Conservation (phyloP, 1,140 invertebrate species). For the Conopomorpha cramerella region DNA sequence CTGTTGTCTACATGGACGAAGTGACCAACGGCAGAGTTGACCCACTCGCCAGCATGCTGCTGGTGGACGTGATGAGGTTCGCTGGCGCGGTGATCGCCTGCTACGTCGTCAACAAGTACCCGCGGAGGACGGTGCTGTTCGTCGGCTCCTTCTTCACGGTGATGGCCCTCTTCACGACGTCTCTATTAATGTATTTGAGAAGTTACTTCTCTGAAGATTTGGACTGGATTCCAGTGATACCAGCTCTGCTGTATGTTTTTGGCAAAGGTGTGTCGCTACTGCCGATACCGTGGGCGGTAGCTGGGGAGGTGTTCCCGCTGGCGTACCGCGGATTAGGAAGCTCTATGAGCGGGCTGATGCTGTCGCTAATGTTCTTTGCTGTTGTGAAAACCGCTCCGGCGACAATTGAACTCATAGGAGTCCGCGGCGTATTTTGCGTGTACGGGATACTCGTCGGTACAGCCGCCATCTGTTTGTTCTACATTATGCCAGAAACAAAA, state of each 20-base stretch:
- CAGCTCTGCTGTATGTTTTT: constrained; percentile 36
- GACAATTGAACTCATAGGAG: constrained; percentile 57
- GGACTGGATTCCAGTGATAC: constrained; percentile 38
- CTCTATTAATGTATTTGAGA: constrained; percentile 29
- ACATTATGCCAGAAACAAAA: constrained; percentile 72
- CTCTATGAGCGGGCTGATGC: constrained; percentile 62
- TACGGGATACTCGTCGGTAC: constrained; percentile 62
- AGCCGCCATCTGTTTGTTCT: constrained; percentile 63
- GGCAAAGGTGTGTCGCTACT: constrained; percentile 49
- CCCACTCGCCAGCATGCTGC: constrained; percentile 30
- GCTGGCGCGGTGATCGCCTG: constrained; percentile 32
- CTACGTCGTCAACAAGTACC: constrained; percentile 32
- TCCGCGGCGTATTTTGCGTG: constrained; percentile 64
- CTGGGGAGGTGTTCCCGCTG: constrained; percentile 59
- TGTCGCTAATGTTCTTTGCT: constrained; percentile 66
- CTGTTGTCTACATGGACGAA: constrained; percentile 37
- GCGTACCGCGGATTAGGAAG: constrained; percentile 55
- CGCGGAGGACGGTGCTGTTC: constrained; percentile 38
- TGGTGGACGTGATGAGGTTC: constrained; percentile 41
- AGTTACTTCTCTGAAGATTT: constrained; percentile 30
- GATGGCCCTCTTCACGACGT: constrained; percentile 20
- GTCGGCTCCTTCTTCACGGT: constrained; percentile 30
- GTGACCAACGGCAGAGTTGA: constrained; percentile 26
- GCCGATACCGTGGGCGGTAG: constrained; percentile 63
- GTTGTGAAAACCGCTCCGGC: constrained; percentile 66